Evolutionary conservation across 2,113 vertebrate genomes (phyloP).

Genomic region (Scytalopus superciliaris): DNA sequence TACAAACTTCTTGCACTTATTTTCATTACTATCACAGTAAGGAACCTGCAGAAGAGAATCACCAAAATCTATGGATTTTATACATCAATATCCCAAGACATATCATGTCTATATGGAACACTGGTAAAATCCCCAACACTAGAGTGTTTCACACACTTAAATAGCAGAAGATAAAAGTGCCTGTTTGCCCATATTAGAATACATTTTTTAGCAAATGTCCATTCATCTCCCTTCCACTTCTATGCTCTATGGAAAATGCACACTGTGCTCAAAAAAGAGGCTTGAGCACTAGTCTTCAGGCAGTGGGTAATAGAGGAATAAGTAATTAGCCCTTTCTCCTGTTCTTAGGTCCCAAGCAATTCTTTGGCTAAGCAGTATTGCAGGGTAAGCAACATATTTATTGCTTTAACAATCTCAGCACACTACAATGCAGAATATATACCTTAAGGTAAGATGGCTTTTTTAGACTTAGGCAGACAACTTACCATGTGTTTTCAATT

Average conservation of each 20-base stretch:
- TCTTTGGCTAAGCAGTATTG: not conserved
- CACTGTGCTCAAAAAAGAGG: not conserved
- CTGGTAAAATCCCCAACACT: not conserved
- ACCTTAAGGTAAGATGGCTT: not conserved
- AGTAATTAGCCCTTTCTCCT: not conserved
- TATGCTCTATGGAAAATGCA: not conserved
- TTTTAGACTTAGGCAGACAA: conserved; percentile 43
- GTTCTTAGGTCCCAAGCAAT: not conserved
- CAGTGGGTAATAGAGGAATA: not conserved
- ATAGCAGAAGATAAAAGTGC: not conserved
- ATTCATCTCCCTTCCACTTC: not conserved
- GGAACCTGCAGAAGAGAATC: not conserved
- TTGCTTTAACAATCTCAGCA: not conserved
- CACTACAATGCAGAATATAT: not conserved
- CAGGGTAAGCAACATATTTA: not conserved
- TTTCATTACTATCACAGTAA: not conserved
- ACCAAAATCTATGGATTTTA: not conserved
- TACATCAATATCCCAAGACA: accelerated
- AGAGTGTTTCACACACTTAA: not conserved
- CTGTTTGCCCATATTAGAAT: not conserved
- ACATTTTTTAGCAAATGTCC: not conserved
- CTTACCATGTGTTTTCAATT: conserved; percentile 9
- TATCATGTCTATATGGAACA: not conserved
- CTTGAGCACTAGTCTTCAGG: not conserved
- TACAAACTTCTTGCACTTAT: not conserved